phyloP scores from a whole-genome alignment of 2,888 invertebrate species.

The Ichneumoninae sp. region DNA sequence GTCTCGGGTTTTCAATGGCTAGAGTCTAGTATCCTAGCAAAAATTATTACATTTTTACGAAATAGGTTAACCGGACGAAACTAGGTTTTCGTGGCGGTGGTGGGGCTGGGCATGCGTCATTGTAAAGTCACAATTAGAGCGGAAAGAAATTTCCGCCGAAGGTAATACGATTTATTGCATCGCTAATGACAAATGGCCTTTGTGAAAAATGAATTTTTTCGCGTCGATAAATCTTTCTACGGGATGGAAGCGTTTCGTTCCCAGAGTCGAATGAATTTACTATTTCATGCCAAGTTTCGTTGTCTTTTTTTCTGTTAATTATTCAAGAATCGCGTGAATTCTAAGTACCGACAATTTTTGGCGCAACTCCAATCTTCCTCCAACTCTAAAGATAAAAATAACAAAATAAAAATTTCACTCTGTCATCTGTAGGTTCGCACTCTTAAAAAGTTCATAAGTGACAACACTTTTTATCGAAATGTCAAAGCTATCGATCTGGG shows the following conservation, averaged over 20 bases:
- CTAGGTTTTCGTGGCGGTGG: background rate
- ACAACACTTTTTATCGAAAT: background rate
- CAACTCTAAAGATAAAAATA: background rate
- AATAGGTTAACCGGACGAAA: conserved; percentile 2
- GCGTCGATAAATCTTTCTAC: background rate
- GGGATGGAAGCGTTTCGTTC: background rate
- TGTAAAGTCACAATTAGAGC: conserved; percentile 17
- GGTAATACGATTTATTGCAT: conserved; percentile 8
- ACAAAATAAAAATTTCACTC: background rate
- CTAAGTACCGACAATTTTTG: conserved; percentile 10
- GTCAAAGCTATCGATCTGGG: background rate
- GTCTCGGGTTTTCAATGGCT: background rate
- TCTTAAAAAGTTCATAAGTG: background rate
- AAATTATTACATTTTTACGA: background rate
- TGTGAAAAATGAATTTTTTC: background rate
- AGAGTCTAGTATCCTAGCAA: background rate
- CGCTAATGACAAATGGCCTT: conserved; percentile 16
- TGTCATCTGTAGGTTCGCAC: background rate
- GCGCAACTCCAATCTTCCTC: conserved; percentile 16
- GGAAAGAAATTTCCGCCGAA: conserved; percentile 13
- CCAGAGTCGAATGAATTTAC: conserved; percentile 13
- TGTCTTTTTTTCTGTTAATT: conserved; percentile 2
- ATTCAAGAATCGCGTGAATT: conserved; percentile 6
- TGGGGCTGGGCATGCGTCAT: background rate
- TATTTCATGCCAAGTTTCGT: conserved; percentile 21